phyloP scores from a whole-genome alignment of 2,888 invertebrate genomes.

The Caenorhabditis sp. region DNA sequence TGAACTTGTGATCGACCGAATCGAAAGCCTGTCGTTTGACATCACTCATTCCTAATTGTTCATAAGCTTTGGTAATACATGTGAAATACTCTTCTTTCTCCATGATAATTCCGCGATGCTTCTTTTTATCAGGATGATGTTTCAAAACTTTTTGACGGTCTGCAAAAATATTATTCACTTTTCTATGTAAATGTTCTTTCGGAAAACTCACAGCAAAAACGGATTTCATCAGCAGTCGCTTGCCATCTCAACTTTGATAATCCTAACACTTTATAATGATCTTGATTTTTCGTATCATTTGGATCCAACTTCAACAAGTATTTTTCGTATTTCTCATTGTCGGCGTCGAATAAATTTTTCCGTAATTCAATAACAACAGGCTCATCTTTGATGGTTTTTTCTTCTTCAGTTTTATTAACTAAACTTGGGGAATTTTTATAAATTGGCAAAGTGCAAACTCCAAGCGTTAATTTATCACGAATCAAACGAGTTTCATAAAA shows the following conservation, averaged over 20 bases:
- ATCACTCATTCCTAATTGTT: constrained; percentile 62
- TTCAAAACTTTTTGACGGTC: constrained; percentile 84
- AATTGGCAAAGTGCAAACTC: constrained; percentile 56
- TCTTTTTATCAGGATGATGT: constrained; percentile 98
- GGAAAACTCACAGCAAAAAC: constrained; percentile 83
- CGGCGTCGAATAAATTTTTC: constrained; percentile 59
- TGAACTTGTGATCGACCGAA: constrained; percentile 93
- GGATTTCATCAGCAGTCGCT: constrained; percentile 91
- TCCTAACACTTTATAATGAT: constrained; percentile 91
- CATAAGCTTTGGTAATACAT: constrained; percentile 84
- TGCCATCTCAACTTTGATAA: constrained; percentile 83
- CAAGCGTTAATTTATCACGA: constrained; percentile 57
- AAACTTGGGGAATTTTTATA: constrained; percentile 38
- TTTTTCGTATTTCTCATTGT: constrained; percentile 64
- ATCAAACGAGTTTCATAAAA: constrained; percentile 55
- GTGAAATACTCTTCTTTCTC: constrained; percentile 95
- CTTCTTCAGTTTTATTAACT: constrained; percentile 6
- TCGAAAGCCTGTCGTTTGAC: constrained; percentile 88
- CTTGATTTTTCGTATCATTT: constrained; percentile 76
- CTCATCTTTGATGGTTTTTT: constrained; percentile 14
- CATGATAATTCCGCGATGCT: constrained; percentile 76
- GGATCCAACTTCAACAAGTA: constrained; percentile 61
- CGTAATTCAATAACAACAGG: constrained; percentile 19
- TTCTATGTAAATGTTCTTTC: constrained; percentile 9
- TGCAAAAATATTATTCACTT: constrained; percentile 62